A percentile compares a stretch with the other conserved stretches of the same genome.
Evolutionary conservation across 2,888 invertebrate genomes (phyloP).

Genomic region (Dynastes tityus): DNA sequence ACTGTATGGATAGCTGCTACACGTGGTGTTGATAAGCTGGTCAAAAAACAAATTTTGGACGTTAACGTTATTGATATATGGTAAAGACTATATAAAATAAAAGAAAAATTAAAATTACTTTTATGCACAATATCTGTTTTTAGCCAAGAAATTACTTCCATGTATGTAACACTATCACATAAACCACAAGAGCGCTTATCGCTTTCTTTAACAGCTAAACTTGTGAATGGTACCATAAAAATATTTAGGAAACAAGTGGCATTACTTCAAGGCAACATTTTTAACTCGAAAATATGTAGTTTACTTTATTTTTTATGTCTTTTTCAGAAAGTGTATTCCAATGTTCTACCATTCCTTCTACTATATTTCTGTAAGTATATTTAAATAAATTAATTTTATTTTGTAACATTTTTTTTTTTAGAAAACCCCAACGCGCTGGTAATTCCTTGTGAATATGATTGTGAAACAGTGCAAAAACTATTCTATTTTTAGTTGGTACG

Average conservation of each 20-base stretch:
- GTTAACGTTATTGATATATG: constrained; percentile 29
- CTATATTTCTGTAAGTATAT: constrained; percentile 19
- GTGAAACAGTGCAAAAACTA: not conserved
- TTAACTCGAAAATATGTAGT: not conserved
- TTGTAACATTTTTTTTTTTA: constrained; percentile 11
- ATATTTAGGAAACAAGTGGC: constrained; percentile 22
- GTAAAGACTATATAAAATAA: constrained; percentile 3
- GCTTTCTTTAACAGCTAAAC: constrained; percentile 30
- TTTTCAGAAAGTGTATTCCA: constrained; percentile 15
- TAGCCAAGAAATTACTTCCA: constrained; percentile 21
- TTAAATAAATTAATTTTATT: not conserved
- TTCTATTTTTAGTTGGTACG: not conserved
- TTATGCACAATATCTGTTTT: not conserved
- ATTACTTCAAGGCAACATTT: not conserved
- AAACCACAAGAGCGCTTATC: constrained; percentile 33
- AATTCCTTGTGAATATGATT: not conserved
- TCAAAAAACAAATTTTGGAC: constrained; percentile 31
- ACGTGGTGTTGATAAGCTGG: constrained; percentile 28
- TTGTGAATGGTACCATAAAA: constrained; percentile 39
- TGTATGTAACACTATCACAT: constrained; percentile 18
- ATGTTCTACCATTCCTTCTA: not conserved
- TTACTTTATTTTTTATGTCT: not conserved
- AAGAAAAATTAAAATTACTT: not conserved
- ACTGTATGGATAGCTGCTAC: constrained; percentile 45
- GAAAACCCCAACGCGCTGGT: constrained; percentile 21